These are phyloP conservation scores for Furcula furcula DNA, from an alignment of 2,888 invertebrate species.

Conservation along the genomic window DNA sequence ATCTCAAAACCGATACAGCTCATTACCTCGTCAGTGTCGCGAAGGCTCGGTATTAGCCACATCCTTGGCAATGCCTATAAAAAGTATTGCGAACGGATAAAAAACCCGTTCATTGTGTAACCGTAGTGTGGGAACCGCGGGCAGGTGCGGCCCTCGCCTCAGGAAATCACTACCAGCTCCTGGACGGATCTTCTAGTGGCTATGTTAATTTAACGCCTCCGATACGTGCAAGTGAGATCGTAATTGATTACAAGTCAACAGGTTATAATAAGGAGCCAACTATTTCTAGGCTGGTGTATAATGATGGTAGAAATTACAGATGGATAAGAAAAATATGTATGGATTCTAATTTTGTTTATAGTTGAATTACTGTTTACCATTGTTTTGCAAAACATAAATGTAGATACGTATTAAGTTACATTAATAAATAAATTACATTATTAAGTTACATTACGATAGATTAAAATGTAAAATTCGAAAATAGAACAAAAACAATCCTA, in stretches of 20 bases:
- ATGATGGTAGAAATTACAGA: too few relatives aligned
- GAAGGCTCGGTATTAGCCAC: slow-evolving; percentile 35
- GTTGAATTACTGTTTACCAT: too few relatives aligned
- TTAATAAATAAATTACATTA: too few relatives aligned
- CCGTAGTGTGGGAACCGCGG: slow-evolving; percentile 62
- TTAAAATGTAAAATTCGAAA: too few relatives aligned
- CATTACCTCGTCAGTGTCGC: slow-evolving; percentile 18
- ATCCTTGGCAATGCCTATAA: slow-evolving; percentile 52
- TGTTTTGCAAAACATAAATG: too few relatives aligned
- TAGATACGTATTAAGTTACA: too few relatives aligned
- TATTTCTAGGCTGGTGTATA: too few relatives aligned
- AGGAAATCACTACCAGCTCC: slow-evolving; percentile 66
- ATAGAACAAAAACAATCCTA: too few relatives aligned
- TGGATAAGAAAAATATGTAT: too few relatives aligned
- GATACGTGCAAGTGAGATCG: slow-evolving; percentile 5
- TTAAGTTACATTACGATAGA: too few relatives aligned
- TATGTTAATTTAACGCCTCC: slow-evolving; percentile 36
- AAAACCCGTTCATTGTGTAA: slow-evolving; percentile 68
- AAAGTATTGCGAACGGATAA: slow-evolving; percentile 64
- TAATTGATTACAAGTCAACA: neutral
- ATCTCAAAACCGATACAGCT: slow-evolving; percentile 10
- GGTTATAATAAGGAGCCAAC: too few relatives aligned
- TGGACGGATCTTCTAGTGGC: slow-evolving; percentile 34
- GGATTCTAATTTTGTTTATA: too few relatives aligned
- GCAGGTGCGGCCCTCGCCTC: slow-evolving; percentile 61